Evolutionary conservation across 2,888 invertebrate species (phyloP), one percentile per base, ranked within the genome.

Genomic region (Rhodophaea formosa): DNA sequence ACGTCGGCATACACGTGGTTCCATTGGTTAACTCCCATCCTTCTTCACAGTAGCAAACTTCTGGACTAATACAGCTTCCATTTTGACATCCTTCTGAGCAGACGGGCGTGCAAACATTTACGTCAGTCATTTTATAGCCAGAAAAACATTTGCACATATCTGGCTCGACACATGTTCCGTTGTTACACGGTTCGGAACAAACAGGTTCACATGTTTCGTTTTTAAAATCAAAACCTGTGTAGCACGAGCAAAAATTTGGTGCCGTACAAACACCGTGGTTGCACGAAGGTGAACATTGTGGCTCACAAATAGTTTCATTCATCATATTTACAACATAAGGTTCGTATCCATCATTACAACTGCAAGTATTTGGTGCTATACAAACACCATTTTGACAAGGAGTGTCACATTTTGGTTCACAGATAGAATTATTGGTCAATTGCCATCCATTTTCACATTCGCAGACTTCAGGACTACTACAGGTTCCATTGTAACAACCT

Each of bases 161-260:
- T 1, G 92, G 92, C 0, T 82, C 84, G 0, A 82, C 74, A 65
- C 93, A 93, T 8, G 60, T 65, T 10, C 89, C 92, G 65, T 92
- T 89, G 10, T 75, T 71, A 54, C 92, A 92, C 43, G 79, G 78
- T 8, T 75, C 73, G 6, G 57, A 16, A 58, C 92, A 92, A 16
- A 83, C 64, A 0, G 92, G 91, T 53, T 77, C 75, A 61, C 92
- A 92, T 8, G 8, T 53, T 29, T 53, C 30, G 14, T 44, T 17
- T 15, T 44, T 16, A 1, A 44, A 44, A 3, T 35, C 53, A 46
- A 45, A 35, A 5, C 35, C 51, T 17, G 16, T 7, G 6, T 10
- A n/a, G 14, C 47, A 47, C 7, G n/a, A 23, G 30, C 29, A 16
- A 6, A 44, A 5, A 39, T 39, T 39, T 10, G 44, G 15, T 16